These are phyloP conservation scores for Turnix velox DNA, from an alignment of 2,113 vertebrate genomes.

Conservation along the genomic window DNA sequence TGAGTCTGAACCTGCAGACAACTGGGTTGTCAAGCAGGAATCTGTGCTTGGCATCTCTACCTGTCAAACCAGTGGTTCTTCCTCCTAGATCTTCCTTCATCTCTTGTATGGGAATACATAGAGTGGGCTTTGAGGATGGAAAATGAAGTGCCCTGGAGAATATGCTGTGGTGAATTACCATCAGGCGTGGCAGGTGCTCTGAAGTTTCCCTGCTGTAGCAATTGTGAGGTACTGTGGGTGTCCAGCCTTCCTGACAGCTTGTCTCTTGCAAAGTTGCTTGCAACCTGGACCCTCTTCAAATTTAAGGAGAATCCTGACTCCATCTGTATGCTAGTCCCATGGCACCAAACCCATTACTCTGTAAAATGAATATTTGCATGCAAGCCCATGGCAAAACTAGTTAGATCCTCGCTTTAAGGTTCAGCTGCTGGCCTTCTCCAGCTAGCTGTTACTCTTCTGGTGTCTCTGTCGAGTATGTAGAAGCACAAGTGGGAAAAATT, in stretches of 20 bases:
- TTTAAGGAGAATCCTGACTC: background rate
- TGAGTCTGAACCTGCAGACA: background rate
- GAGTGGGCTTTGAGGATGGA: background rate
- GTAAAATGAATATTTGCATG: background rate
- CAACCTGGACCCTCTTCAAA: background rate
- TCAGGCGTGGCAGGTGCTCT: background rate
- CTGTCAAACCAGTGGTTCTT: background rate
- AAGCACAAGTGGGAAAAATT: background rate
- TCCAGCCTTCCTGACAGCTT: background rate
- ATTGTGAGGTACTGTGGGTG: background rate
- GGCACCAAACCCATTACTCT: background rate
- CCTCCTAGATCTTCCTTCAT: background rate
- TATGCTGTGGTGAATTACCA: background rate
- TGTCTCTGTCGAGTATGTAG: background rate
- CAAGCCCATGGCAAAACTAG: background rate
- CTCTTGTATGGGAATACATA: background rate
- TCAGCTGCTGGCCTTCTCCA: background rate
- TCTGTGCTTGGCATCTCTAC: background rate
- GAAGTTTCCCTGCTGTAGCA: background rate
- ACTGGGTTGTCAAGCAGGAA: background rate
- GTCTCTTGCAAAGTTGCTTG: background rate
- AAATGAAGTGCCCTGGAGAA: background rate
- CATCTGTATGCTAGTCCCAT: accelerated
- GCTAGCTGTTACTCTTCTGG: background rate
- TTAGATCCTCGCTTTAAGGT: background rate